Conservation (phyloP, 2,888 invertebrate species). For the Scaptomyza cyrtandrae region DNA sequence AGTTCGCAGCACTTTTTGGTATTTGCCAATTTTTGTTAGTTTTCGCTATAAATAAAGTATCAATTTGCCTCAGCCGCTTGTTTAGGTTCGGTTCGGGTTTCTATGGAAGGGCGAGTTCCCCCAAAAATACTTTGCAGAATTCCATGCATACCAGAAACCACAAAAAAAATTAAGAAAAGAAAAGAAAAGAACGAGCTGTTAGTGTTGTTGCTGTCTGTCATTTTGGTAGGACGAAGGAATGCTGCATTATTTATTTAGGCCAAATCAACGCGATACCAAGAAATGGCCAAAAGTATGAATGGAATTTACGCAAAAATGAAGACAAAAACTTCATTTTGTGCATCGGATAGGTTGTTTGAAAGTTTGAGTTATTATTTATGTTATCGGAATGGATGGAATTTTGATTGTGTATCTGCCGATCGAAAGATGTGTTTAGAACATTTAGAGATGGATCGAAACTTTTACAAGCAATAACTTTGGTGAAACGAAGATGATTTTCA, state of each 20-base stretch:
- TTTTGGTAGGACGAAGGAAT: constrained; percentile 14
- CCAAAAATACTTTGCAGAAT: constrained; percentile 50
- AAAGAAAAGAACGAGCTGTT: background rate
- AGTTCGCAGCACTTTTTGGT: constrained; percentile 44
- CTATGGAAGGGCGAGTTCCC: constrained; percentile 61
- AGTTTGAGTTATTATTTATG: constrained; percentile 15
- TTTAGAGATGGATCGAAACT: background rate
- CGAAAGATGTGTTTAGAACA: background rate
- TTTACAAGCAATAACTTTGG: too few species aligned
- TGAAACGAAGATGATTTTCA: too few species aligned
- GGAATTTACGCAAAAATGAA: constrained; percentile 39
- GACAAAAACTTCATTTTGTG: constrained; percentile 41
- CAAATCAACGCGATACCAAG: constrained; percentile 50
- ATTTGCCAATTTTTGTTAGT: constrained; percentile 62
- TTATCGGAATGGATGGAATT: too few species aligned
- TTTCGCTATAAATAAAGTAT: constrained; percentile 71
- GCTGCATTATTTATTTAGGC: constrained; percentile 56
- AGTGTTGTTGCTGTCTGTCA: constrained; percentile 22
- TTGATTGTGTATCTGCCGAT: too few species aligned
- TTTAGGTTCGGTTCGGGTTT: constrained; percentile 43
- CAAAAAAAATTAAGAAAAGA: too few species aligned
- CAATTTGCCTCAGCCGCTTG: constrained; percentile 45
- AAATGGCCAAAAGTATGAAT: constrained; percentile 33
- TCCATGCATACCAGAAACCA: constrained; percentile 52
- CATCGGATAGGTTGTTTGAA: constrained; percentile 4